These are phyloP conservation scores for Mormyrus hasselquistii DNA, from an alignment of 2,797 vertebrate species.

Conservation along the genomic window DNA sequence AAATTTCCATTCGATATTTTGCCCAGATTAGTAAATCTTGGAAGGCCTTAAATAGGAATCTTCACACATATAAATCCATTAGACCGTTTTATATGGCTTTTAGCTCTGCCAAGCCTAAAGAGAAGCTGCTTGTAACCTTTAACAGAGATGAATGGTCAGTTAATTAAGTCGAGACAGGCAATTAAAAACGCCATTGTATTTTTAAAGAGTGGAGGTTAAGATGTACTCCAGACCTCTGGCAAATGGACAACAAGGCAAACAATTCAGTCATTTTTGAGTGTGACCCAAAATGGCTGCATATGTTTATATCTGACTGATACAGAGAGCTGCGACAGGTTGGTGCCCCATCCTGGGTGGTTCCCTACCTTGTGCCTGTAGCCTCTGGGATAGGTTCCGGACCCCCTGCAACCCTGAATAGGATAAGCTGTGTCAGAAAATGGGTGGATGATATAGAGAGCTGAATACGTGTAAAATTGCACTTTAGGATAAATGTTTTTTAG, in stretches of 20 bases:
- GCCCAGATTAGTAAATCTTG: neutral
- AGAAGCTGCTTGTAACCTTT: neutral
- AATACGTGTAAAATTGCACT: neutral
- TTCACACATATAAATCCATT: neutral
- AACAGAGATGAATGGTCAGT: conserved; percentile 20
- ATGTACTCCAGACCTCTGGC: neutral
- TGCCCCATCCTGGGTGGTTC: neutral
- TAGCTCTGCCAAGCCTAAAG: neutral
- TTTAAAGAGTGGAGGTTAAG: conserved; percentile 14
- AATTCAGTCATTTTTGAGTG: neutral
- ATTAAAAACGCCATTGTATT: conserved; percentile 31
- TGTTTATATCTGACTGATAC: neutral
- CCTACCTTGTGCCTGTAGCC: neutral
- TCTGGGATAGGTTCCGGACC: neutral
- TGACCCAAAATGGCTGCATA: neutral
- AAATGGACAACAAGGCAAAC: neutral
- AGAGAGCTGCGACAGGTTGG: neutral
- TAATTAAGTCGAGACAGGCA: conserved; percentile 33
- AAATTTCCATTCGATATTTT: neutral
- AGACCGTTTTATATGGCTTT: neutral
- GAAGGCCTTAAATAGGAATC: neutral
- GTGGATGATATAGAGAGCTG: neutral
- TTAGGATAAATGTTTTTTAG: neutral
- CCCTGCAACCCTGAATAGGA: neutral
- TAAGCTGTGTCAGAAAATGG: neutral